Evolutionary conservation across 1,140 invertebrate genomes (phyloP), one percentile per base, ranked within the genome.

Genomic region (Charaxes varanes): DNA sequence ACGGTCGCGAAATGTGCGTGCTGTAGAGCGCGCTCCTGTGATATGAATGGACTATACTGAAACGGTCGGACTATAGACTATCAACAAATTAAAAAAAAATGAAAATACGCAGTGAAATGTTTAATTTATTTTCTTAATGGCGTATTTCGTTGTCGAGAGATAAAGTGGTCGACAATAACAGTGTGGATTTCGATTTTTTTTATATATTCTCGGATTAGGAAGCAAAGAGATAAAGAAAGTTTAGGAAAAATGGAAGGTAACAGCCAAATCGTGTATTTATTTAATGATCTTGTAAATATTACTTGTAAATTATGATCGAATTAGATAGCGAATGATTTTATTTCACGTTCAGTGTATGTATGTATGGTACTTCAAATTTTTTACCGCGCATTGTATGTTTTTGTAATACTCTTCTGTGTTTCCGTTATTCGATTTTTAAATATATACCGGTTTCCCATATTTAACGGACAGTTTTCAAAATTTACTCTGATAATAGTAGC

Each of bases 251-350:
- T 53, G 52, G 41, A 53, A 50, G 54, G 61, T 60, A 36, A 59
- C 74, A 68, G 64, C 70, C 70, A 79, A 79, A 79, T 74, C 62
- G 51, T 72, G 63, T 79, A 76, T 74, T 79, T 76, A 79, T 74
- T 80, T 41, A 67, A 67, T 60, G 56, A 62, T 61, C 53, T 63
- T 68, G 76, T 80, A 80, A 67, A 79, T 79, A 72, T 55, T 52
- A 65, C 32, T 35, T 78, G 64, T 78, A 81, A 67, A 78, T 65
- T 71, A 67, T 64, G 57, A 63, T 61, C 58, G 56, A 53, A 34
- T 62, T 81, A 81, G 73, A 70, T 81, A 81, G 77, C 67, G 56
- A 78, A 81, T 81, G 59, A 62, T 64, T 66, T 41, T 50, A 41
- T 49, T 52, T 53, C 52, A 54, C 56, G 56, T 70, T 55, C 46